Percentiles rank a stretch among this genome's conserved stretches.
Evolutionary conservation across 2,888 invertebrate species (phyloP).

Genomic region (Trissolcus japonicus): DNA sequence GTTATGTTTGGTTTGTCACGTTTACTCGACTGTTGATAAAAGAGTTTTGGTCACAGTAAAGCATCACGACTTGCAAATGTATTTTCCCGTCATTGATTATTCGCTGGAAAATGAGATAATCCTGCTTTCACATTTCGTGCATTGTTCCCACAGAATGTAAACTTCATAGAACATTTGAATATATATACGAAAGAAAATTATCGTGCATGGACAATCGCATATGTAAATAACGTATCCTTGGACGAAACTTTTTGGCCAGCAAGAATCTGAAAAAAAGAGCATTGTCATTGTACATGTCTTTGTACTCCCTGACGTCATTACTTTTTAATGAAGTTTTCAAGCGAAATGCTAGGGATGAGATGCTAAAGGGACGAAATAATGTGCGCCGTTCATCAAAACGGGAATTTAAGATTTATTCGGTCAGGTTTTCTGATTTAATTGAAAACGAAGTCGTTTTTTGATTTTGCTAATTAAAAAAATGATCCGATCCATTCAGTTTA

Average conservation of each 20-base stretch:
- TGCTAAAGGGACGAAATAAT: too few species aligned
- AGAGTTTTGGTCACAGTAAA: conserved; percentile 49
- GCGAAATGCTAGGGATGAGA: not conserved
- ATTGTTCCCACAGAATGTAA: conserved; percentile 52
- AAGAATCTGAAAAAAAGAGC: conserved; percentile 28
- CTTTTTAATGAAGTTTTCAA: conserved; percentile 25
- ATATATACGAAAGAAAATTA: conserved; percentile 11
- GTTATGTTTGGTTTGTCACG: conserved; percentile 48
- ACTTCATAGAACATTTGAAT: conserved; percentile 29
- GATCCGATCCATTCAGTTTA: not conserved
- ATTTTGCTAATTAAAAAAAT: too few species aligned
- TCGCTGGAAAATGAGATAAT: conserved; percentile 57
- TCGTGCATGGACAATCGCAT: too few species aligned
- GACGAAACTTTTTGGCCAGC: conserved; percentile 36
- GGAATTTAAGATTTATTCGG: too few species aligned
- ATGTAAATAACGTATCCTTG: not conserved
- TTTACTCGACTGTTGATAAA: conserved; percentile 45
- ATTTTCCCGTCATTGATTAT: conserved; percentile 59
- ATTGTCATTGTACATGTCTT: conserved; percentile 9
- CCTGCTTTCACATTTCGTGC: conserved; percentile 51
- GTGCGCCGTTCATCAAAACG: too few species aligned
- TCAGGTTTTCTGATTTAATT: too few species aligned
- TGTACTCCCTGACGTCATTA: conserved; percentile 1
- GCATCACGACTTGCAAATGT: conserved; percentile 52
- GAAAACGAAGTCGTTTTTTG: too few species aligned